Percentiles rank a stretch among this genome's conserved stretches.
These are phyloP conservation scores for Abscondita cerata DNA, from an alignment of 2,888 invertebrate genomes.

Conservation along the genomic window DNA sequence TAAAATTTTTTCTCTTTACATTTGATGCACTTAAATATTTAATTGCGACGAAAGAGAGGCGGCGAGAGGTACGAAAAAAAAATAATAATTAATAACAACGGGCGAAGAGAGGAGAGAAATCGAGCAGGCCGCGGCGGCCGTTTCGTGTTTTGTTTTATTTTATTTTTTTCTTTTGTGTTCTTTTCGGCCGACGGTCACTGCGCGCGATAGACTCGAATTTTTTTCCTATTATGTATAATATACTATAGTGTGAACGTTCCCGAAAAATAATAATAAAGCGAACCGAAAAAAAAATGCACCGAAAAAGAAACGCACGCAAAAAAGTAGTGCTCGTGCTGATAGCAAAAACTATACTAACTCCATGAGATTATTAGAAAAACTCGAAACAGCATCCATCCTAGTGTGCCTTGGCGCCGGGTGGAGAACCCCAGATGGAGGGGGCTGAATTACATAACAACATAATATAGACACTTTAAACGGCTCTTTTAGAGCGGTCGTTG, in stretches of 20 bases:
- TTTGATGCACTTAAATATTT: conserved; percentile 15
- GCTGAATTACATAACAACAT: conserved; percentile 52
- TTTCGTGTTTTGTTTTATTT: too few relatives aligned
- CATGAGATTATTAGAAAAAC: conserved; percentile 59
- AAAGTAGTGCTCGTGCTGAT: conserved; percentile 52
- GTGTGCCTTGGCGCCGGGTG: conserved; percentile 43
- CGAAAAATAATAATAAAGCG: conserved; percentile 33
- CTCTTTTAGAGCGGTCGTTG: conserved; percentile 28
- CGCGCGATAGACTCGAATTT: too few relatives aligned
- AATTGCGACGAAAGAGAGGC: too few relatives aligned
- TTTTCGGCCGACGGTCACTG: too few relatives aligned
- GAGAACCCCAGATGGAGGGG: conserved; percentile 45
- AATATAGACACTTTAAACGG: conserved; percentile 44
- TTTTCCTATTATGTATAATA: too few relatives aligned
- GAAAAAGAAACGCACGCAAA: conserved; percentile 43
- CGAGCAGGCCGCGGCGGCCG: too few relatives aligned
- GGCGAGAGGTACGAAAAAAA: background rate
- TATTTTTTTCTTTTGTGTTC: too few relatives aligned
- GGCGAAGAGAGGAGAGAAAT: too few relatives aligned
- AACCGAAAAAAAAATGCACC: conserved; percentile 35
- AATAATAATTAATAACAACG: background rate
- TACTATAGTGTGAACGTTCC: background rate
- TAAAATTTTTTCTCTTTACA: conserved; percentile 19
- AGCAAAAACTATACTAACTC: conserved; percentile 59
- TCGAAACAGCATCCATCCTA: conserved; percentile 53